A percentile compares a stretch with the other conserved stretches of the same genome.
phyloP scores from a whole-genome alignment of 2,797 vertebrate species.

The Triplophysa yarkandensis region DNA sequence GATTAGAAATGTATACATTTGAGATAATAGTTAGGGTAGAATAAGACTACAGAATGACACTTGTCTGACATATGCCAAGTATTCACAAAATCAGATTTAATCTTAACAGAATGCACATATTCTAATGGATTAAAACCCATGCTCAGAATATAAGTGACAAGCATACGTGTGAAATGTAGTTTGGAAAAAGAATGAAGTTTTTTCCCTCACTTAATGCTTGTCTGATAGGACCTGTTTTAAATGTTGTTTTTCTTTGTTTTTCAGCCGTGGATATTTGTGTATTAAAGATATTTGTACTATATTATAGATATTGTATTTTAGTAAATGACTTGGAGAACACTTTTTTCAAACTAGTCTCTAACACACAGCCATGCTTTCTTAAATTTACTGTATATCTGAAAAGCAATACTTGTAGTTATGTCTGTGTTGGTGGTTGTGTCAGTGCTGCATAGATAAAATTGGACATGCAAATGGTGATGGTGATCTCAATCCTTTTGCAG shows the following conservation, averaged over 20 bases:
- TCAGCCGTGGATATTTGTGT: too few species aligned
- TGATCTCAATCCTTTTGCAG: too few species aligned
- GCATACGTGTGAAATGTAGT: not conserved
- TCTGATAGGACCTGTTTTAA: too few species aligned
- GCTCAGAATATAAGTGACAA: not conserved
- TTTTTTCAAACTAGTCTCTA: too few species aligned
- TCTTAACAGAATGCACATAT: not conserved
- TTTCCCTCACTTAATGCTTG: not conserved
- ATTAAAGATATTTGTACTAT: too few species aligned
- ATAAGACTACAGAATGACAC: not conserved
- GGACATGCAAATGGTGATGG: not conserved
- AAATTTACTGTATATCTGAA: too few species aligned
- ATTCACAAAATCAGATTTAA: not conserved
- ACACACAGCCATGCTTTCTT: too few species aligned
- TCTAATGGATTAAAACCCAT: not conserved
- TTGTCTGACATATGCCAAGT: not conserved
- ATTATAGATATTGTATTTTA: too few species aligned
- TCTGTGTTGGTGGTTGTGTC: too few species aligned
- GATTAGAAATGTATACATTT: constrained; percentile 3
- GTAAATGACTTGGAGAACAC: too few species aligned
- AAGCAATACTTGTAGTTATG: not conserved
- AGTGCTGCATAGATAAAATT: too few species aligned
- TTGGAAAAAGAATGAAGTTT: not conserved
- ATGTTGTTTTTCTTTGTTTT: too few species aligned
- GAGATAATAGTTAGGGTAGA: not conserved